A percentile compares a stretch with the other conserved stretches of the same genome.
These are phyloP conservation scores for Pundamilia nyererei DNA, from an alignment of 2,113 vertebrate genomes.

Conservation along the genomic window DNA sequence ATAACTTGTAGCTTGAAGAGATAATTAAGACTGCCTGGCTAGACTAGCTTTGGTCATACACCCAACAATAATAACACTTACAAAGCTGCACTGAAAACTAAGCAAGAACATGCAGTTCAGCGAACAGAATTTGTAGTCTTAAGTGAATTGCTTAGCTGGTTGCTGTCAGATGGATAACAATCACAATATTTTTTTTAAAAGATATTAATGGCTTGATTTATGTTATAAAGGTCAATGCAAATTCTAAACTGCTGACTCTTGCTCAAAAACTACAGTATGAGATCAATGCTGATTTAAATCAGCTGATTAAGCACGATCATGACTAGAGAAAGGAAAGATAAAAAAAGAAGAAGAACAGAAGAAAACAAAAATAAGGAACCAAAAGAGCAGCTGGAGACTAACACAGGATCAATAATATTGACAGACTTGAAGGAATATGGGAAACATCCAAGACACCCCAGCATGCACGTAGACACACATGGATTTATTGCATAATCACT, in stretches of 20 bases:
- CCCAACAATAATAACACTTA: background rate
- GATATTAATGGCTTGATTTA: background rate
- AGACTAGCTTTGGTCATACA: background rate
- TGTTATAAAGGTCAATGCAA: background rate
- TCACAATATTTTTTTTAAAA: background rate
- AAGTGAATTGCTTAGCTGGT: background rate
- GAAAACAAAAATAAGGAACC: background rate
- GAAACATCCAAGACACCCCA: background rate
- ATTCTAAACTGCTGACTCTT: conserved; percentile 8
- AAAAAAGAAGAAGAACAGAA: background rate
- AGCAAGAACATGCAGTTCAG: background rate
- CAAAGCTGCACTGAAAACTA: background rate
- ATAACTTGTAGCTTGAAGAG: conserved; percentile 31
- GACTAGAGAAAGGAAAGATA: background rate
- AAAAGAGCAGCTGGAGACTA: background rate
- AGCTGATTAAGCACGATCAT: conserved; percentile 1
- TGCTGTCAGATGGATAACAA: background rate
- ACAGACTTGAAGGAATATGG: background rate
- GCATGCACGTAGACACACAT: background rate
- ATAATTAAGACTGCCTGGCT: background rate
- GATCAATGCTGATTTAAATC: conserved; percentile 33
- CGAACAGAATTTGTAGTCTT: background rate
- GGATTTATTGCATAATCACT: background rate
- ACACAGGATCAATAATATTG: conserved; percentile 11
- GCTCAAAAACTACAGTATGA: background rate